Evolutionary conservation across 1,140 invertebrate species (phyloP), one percentile per base, ranked within the genome.

Genomic region (Brachionus angularis): DNA sequence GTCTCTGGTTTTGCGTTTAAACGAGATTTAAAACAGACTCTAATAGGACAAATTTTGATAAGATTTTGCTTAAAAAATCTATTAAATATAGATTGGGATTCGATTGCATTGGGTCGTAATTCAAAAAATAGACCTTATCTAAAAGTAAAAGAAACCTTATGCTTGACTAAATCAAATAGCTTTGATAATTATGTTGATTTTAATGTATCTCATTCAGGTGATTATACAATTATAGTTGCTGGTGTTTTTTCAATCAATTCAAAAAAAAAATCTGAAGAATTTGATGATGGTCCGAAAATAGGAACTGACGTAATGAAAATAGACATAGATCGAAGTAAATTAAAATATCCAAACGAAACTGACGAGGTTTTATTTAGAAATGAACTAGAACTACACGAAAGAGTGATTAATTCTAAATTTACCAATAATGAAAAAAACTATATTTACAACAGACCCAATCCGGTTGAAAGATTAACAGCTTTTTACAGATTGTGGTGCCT

Each of bases 131-230:
- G 77, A 27, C 67, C 67, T 7, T 70, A 23, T 44, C n/a, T 58
- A 39, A 58, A 58, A 58, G 2, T 58, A 1, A 58, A 58, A 42
- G 53, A 58, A 58, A 58, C 53, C 10, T 23, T 58, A 7, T 58
- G 53, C 39, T 34, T 58, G 8, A 31, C 46, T 29, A 4, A n/a
- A 71, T 76, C 21, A 70, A 75, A 44, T 5, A 18, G 14, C 18
- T 27, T 39, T 10, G 70, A 42, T 44, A 12, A 42, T 21, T 31
- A 44, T 8, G 77, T 83, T 71, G 85, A 84, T 76, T 96, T 96
- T 78, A 96, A 96, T 84, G 85, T 96, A 1, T 94, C 92, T 1
- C 94, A 97, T 83, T 90, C 95, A 75, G 93, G 91, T 12, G 84
- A 87, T 74, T 91, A 85, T 79, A 88, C 88, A 23, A 89, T 95